Evolutionary conservation across 2,797 vertebrate species (phyloP), one percentile per base, ranked within the genome.

Genomic region (Poecilia velifera): DNA sequence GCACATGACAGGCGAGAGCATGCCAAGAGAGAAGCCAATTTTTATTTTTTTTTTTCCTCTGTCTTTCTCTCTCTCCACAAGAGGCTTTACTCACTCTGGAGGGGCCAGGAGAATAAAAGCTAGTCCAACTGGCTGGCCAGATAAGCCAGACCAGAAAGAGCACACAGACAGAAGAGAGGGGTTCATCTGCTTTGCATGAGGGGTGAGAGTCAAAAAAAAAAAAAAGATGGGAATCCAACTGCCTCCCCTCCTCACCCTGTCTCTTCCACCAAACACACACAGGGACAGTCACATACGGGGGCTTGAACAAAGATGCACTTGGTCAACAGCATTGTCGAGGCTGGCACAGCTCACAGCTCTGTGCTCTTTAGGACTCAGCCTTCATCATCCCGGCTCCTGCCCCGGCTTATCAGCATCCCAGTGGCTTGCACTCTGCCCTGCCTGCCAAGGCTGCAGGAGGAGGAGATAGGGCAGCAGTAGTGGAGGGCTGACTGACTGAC

Each of bases 101-200:
- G 92, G 90, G 93, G 87, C 93, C 88, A 83, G 81, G 84, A 93
- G 93, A 93, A 94, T 89, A 91, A 92, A 93, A 88, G 91, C 91
- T 77, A 18, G 89, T 91, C 93, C 94, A 95, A 93, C 91, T 95
- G 94, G 94, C 83, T 74, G 3, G 82, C 76, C 84, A 93, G 94
- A 95, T 95, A 95, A 95, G 93, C 86, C 74, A 31, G 81, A 87
- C 89, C 86, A 85, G 82, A 88, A 86, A 87, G 86, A 89, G 90
- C 86, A 78, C 12, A 78, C 76, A 84, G 80, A 86, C 81, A 86
- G 85, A 57, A 84, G 79, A 84, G 79, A 86, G 78, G 80, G 85
- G 74, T 90, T 93, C 89, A 87, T 90, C 86, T 93, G 91, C 85
- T 91, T 86, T 92, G 85, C 84, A 91, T 88, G 87, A 92, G 78